phyloP scores from a whole-genome alignment of 2,888 invertebrate genomes.

The Ophion obscuratus region DNA sequence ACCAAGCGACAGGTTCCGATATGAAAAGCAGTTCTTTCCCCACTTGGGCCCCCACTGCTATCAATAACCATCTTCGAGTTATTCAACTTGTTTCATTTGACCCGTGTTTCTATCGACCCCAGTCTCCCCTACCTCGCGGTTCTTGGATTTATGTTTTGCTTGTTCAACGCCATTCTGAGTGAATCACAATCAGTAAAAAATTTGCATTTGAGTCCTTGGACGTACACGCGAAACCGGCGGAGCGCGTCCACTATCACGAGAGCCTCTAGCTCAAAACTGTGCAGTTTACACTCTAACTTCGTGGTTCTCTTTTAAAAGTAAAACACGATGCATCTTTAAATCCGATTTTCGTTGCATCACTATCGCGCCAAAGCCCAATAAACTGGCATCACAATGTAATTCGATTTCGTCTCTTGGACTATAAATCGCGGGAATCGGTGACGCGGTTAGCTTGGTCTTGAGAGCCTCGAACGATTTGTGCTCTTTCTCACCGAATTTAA shows the following conservation, averaged over 20 bases:
- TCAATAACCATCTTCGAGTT: no score
- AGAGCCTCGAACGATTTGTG: background rate
- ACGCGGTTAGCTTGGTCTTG: background rate
- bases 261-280: background rate
- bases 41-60: no score
- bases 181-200: slow-evolving; percentile 71
- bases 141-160: slow-evolving; percentile 73
- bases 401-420: background rate
- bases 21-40: no score
- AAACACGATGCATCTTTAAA: background rate
- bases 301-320: background rate
- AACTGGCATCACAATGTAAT: background rate
- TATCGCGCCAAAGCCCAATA: no score
- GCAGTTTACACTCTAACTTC: background rate
- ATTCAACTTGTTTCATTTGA: no score
- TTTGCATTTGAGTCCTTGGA: slow-evolving; percentile 66
- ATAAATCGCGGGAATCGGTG: background rate
- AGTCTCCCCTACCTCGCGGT: slow-evolving; percentile 21
- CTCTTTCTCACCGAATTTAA: background rate
- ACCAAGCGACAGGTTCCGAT: no score
- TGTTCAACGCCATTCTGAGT: slow-evolving; percentile 71
- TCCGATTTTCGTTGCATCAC: background rate
- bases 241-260: background rate
- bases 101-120: no score
- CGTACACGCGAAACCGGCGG: slow-evolving; percentile 59